A percentile compares a stretch with the other conserved stretches of the same genome.
These are phyloP conservation scores for Pelagia noctiluca DNA, from an alignment of 30 jellyfish, hydroid and myxozoan genomes.

Conservation along the genomic window DNA sequence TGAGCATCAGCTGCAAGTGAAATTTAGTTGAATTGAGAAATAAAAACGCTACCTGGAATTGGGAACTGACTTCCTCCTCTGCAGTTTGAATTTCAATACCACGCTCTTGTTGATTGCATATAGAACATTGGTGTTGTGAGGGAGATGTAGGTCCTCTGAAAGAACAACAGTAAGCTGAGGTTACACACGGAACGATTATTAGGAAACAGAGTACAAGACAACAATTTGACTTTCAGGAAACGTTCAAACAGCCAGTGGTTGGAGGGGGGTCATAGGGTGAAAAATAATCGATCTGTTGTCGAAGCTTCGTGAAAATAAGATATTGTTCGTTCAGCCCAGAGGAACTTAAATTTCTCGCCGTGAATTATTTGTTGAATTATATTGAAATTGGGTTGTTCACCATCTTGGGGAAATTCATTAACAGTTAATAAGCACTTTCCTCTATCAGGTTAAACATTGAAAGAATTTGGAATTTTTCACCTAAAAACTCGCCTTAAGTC, in stretches of 20 bases:
- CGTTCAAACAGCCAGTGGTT: neutral
- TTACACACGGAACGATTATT: neutral
- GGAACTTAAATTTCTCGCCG: too few species aligned
- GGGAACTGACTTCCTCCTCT: constrained; percentile 24
- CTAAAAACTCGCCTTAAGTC: too few species aligned
- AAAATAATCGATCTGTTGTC: too few species aligned
- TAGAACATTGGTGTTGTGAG: constrained; percentile 74
- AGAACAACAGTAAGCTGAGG: neutral
- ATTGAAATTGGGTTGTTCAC: too few species aligned
- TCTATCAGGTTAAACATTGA: too few species aligned
- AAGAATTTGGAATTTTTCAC: too few species aligned
- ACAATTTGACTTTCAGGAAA: neutral
- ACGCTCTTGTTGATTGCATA: constrained; percentile 79
- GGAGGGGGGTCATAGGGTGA: neutral
- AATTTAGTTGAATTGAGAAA: too few species aligned
- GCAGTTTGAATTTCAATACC: constrained; percentile 64
- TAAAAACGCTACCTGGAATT: constrained; percentile 57
- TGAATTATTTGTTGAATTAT: too few species aligned
- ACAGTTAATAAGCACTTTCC: too few species aligned
- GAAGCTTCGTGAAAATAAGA: neutral
- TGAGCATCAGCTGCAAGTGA: too few species aligned
- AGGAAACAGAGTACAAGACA: too few species aligned
- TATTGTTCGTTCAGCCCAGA: neutral
- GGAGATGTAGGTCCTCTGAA: constrained; percentile 80
- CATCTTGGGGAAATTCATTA: too few species aligned